These are phyloP conservation scores for Carduelis carduelis DNA, from an alignment of 2,797 vertebrate genomes.

Conservation along the genomic window DNA sequence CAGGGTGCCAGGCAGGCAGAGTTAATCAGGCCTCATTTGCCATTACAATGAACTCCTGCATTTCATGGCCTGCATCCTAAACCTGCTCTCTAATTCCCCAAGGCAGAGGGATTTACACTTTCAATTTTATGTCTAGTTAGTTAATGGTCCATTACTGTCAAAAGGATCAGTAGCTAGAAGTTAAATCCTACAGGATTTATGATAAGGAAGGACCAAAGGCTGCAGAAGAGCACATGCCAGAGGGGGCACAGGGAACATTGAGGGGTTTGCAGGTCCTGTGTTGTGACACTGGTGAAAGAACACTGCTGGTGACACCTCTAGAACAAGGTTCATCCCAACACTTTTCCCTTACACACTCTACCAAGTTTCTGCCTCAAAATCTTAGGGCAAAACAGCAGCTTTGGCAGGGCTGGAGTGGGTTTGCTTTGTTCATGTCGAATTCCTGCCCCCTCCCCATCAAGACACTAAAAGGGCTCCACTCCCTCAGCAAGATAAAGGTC, in stretches of 20 bases:
- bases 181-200: slow-evolving; percentile 62
- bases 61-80: slow-evolving; percentile 63
- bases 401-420: background rate
- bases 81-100: slow-evolving; percentile 47
- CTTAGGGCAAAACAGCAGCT: background rate
- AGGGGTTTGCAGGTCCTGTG: background rate
- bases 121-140: slow-evolving; percentile 61
- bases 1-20: background rate
- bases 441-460: background rate
- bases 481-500: background rate
- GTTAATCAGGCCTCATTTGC: slow-evolving; percentile 43
- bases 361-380: background rate
- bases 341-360: background rate
- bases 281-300: background rate
- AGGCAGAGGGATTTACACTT: slow-evolving; percentile 62
- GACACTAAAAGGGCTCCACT: background rate
- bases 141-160: slow-evolving; percentile 72
- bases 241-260: background rate
- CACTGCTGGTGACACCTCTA: background rate
- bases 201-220: background rate
- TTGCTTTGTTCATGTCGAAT: background rate
- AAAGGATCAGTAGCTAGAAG: slow-evolving; percentile 55
- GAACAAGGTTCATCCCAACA: background rate
- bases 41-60: slow-evolving; percentile 12
- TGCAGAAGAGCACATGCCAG: background rate